Evolutionary conservation across 2,888 invertebrate species (phyloP).

Genomic region (Napeogenes sylphis): DNA sequence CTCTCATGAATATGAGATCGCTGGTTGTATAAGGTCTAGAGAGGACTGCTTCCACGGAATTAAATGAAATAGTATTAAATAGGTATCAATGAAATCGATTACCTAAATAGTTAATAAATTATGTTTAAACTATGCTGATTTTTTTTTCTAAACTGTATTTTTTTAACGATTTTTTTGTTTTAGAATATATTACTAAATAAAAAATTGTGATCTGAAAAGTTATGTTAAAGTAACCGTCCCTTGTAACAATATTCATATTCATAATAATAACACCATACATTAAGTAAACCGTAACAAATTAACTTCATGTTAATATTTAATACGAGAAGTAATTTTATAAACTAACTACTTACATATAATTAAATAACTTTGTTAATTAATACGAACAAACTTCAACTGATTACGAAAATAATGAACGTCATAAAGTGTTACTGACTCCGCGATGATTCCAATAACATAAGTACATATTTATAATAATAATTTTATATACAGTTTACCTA

Average conservation of each 20-base stretch:
- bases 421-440: not conserved
- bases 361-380: conserved; percentile 26
- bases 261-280: conserved; percentile 8
- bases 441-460: not conserved
- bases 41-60: not conserved
- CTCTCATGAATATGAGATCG: conserved; percentile 19
- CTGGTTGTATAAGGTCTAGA: conserved; percentile 4
- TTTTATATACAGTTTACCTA: conserved; percentile 17
- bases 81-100: too few species aligned
- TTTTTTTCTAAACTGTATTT: too few species aligned
- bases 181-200: too few species aligned
- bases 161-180: too few species aligned
- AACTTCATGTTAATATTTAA: conserved; percentile 25
- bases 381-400: conserved; percentile 21
- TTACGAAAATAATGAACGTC: conserved; percentile 16
- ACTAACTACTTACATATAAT: conserved; percentile 24
- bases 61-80: too few species aligned
- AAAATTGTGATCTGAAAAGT: too few species aligned
- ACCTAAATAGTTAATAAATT: too few species aligned
- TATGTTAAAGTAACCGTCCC: too few species aligned
- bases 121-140: too few species aligned
- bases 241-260: too few species aligned
- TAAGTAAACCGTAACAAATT: conserved; percentile 29
- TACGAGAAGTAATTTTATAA: conserved; percentile 21
- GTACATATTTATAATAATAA: not conserved